Evolutionary conservation across 2,797 vertebrate species (phyloP), one percentile per base, ranked within the genome.

Genomic region (Catostomus latipinnis): DNA sequence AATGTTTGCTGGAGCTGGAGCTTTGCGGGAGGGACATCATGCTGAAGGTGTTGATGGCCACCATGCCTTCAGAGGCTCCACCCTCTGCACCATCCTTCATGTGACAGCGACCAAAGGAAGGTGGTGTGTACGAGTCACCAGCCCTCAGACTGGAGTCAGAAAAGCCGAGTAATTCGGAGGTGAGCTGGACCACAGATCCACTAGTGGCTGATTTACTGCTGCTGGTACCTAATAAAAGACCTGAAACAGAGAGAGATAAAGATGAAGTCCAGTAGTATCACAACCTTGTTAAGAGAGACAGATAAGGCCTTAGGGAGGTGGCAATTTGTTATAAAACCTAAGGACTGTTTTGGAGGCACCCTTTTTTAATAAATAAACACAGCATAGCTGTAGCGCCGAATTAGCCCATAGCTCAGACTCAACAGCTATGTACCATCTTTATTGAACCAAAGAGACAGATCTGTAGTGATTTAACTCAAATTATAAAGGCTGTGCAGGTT

Each of bases 141-240:
- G 91, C 81, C 87, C 96, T 95, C 69, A 97, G 88, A 85, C 96
- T 96, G 43, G 96, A 89, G 80, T 99, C 98, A 9, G 97, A 94
- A 89, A 98, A 98, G 92, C 95, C 96, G 86, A 96, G 88, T 89
- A 98, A 99, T 86, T 99, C 98, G 70, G 97, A 96, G 34, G 96
- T 94, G 86, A 96, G 96, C 78, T 96, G 95, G 77, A 94, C 96
- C 76, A 93, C 95, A 86, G 94, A 94, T 88, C 93, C 93, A 86
- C 82, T 79, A 18, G 96, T 96, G 68, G 95, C 92, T 1, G 95
- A 94, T 88, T 98, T 99, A 83, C 95, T 95, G 86, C 95, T 94
- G 84, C 95, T 34, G 34, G 1, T 95, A 73, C 94, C 93, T 92
- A 97, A 90, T 92, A 98, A 94, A 85, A 94, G 96, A 80, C 96